Conservation (phyloP, 2,113 vertebrate species). For the Cygnus atratus region DNA sequence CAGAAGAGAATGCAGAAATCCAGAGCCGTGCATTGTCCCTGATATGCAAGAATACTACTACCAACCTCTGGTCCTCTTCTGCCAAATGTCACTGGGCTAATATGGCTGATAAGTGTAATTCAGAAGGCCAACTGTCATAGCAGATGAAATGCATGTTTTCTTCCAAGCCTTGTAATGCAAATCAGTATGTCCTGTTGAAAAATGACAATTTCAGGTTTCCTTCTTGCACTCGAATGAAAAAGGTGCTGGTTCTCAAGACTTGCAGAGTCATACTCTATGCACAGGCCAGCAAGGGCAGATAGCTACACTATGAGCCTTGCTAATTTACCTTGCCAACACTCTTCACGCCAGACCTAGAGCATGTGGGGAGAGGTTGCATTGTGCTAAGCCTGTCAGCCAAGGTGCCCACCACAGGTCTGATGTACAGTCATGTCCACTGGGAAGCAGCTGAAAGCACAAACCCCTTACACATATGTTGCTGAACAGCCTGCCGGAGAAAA, state of each 20-base stretch:
- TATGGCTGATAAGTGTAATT: not conserved
- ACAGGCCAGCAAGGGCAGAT: not conserved
- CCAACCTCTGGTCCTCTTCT: not conserved
- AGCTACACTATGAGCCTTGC: not conserved
- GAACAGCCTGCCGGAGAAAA: not conserved
- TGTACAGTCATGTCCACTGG: rapidly evolving
- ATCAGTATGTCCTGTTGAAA: slow-evolving; percentile 15
- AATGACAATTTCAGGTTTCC: slow-evolving; percentile 21
- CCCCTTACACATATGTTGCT: not conserved
- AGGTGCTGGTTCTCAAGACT: not conserved
- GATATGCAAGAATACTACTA: not conserved
- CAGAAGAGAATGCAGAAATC: not conserved
- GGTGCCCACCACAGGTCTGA: not conserved
- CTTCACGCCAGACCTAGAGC: not conserved
- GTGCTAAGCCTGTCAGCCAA: not conserved
- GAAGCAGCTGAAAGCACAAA: not conserved
- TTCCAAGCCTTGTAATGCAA: slow-evolving; percentile 25
- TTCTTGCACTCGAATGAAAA: not conserved
- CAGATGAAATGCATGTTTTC: slow-evolving; percentile 36
- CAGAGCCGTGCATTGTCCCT: not conserved
- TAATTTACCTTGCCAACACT: not conserved
- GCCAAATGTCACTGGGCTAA: not conserved
- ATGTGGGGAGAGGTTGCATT: rapidly evolving
- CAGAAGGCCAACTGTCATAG: slow-evolving; percentile 49
- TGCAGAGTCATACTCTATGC: not conserved